Base-by-base conservation (phyloP, 2,113 vertebrate genomes). In the Megaceryle torquata region DNA sequence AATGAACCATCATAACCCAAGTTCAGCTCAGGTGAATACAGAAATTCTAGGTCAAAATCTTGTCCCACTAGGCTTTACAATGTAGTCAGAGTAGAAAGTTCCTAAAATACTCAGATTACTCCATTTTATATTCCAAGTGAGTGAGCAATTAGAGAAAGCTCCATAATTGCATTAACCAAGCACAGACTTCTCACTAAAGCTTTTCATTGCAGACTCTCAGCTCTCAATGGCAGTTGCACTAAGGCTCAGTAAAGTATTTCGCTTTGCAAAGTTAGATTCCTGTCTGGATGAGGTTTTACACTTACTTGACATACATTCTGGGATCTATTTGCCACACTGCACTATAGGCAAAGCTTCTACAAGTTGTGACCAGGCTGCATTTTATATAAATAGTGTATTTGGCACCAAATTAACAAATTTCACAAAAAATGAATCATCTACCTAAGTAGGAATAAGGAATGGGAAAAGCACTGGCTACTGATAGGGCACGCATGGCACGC, bases 401-500 rank as follows among this genome's bases (percentile, higher is more conserved):
- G 37, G 26, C 35, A 91, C 60, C 51, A 44, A 33, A 37, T 37
- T 21, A 88, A 78, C 19, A 82, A 56, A 51, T 53, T 63, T 59
- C 33, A 67, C 11, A 19, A 39, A 67, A 46, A 82, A 56, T 39
- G 70, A 75, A 82, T 53, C 75, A 68, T 67, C 69, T 60, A 13
- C 22, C 2, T n/a, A 7, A 70, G 56, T 29, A 60, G 82, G 57
- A 94, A 75, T 57, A 77, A 91, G 43, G 33, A 29, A 28, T 0
- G 6, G 61, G 71, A 80, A 95, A 87, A 91, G 67, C 93, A 25
- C 67, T 88, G 87, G 85, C 86, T 89, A 76, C 95, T 90, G 88
- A 94, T 91, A 80, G 77, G 65, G 85, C 86, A 87, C 87, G 85
- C 91, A 94, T 90, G 88, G 97, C 96, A 97, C 91, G 93, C 76